Evolutionary conservation across 2,888 invertebrate species (phyloP).

Genomic region (Hydriomena furcata): DNA sequence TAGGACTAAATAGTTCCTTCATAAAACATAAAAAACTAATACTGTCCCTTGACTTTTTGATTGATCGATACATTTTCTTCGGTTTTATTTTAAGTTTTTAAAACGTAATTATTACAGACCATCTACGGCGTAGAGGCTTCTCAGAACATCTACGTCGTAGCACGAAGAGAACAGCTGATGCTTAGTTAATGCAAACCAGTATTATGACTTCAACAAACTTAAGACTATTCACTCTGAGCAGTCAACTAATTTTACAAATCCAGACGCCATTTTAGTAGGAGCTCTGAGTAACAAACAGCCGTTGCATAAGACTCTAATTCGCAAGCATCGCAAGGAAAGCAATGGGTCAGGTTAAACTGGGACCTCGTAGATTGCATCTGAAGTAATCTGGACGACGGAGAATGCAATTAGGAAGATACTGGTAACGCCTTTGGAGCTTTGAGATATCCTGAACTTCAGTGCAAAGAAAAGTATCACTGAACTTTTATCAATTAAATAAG

Average conservation of each 20-base stretch:
- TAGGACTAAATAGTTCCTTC: no score
- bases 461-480: constrained; percentile 4
- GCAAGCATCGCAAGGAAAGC: constrained; percentile 22
- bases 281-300: constrained; percentile 27
- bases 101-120: neutral
- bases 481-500: no score
- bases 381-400: constrained; percentile 32
- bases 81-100: no score
- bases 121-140: neutral
- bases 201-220: constrained; percentile 12
- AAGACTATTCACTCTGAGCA: constrained; percentile 23
- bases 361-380: constrained; percentile 33
- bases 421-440: constrained; percentile 30
- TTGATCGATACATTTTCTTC: no score
- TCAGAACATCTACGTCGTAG: neutral
- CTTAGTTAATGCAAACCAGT: neutral
- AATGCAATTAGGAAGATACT: constrained; percentile 39
- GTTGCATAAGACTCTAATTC: constrained; percentile 29
- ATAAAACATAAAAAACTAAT: no score
- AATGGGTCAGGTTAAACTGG: constrained; percentile 32
- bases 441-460: constrained; percentile 29
- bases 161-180: no score
- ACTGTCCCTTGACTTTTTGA: no score
- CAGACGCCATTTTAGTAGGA: constrained; percentile 22
- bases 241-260: constrained; percentile 30